These are phyloP conservation scores for Atta cephalotes DNA, from an alignment of 1,140 invertebrate genomes.

Conservation along the genomic window DNA sequence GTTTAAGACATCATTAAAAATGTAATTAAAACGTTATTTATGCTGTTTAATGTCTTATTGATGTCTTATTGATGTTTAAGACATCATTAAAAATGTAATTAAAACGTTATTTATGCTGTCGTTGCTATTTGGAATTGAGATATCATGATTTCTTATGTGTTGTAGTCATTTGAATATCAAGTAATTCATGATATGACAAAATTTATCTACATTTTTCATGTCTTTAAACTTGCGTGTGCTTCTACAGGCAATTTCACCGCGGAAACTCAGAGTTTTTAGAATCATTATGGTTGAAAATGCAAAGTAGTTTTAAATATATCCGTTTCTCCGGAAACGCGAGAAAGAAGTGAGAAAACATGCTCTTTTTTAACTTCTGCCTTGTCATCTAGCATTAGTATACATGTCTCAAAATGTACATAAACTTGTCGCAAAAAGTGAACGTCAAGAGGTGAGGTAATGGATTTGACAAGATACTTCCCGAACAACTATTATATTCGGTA, in stretches of 20 bases:
- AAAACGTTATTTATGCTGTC: no score
- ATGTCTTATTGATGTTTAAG: background rate
- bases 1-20: no score
- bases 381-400: constrained; percentile 35
- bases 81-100: no score
- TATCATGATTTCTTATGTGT: background rate
- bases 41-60: no score
- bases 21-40: no score
- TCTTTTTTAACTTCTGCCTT: constrained; percentile 13
- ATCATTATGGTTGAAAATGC: constrained; percentile 3
- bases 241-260: background rate
- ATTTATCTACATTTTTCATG: background rate
- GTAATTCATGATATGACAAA: background rate
- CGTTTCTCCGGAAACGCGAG: background rate
- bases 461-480: constrained; percentile 78
- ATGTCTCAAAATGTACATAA: constrained; percentile 29
- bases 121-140: background rate
- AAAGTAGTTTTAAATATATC: constrained; percentile 7
- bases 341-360: background rate
- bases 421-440: constrained; percentile 35
- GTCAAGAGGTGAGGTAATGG: constrained; percentile 68
- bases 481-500: constrained; percentile 81
- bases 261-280: background rate
- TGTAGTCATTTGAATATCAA: background rate
- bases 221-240: background rate